Percentiles rank a stretch among this genome's conserved stretches.
Evolutionary conservation across 2,888 invertebrate genomes (phyloP).

Genomic region (Caenorhabditis sp.): DNA sequence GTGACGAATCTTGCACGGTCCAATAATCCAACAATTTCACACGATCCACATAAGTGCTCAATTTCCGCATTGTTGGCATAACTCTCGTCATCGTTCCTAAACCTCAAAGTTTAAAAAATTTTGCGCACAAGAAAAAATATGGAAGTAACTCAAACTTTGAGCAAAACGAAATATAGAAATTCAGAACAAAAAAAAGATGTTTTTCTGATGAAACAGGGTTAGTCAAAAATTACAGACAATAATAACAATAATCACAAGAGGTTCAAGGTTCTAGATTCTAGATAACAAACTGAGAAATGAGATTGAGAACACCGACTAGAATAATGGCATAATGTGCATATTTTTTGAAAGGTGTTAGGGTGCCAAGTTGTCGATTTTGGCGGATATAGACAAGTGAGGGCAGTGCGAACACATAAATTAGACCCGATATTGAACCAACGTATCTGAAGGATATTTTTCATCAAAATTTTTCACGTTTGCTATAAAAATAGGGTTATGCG

Average conservation of each 20-base stretch:
- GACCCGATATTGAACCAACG: conserved; percentile 86
- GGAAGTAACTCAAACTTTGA: neutral
- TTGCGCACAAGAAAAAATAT: neutral
- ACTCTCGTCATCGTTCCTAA: neutral
- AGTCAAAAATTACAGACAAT: conserved; percentile 1
- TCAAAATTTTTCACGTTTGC: too few species aligned
- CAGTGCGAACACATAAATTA: conserved; percentile 85
- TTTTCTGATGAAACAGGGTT: neutral
- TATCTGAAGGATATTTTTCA: conserved; percentile 78
- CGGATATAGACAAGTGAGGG: conserved; percentile 83
- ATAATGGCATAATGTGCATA: conserved; percentile 77
- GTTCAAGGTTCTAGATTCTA: too few species aligned
- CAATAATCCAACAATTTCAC: conserved; percentile 54
- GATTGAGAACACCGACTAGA: conserved; percentile 79
- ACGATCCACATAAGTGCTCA: conserved; percentile 45
- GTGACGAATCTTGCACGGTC: conserved; percentile 48
- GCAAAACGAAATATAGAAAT: neutral
- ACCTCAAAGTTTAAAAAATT: neutral
- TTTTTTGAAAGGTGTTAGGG: conserved; percentile 31
- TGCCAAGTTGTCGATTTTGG: conserved; percentile 73
- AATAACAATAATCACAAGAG: neutral
- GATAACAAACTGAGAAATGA: conserved; percentile 80
- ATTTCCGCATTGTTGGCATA: conserved; percentile 4
- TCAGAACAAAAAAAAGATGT: neutral
- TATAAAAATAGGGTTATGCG: too few species aligned